Conservation (phyloP, 2,797 vertebrate genomes). For the Pantherophis vulpinus region DNA sequence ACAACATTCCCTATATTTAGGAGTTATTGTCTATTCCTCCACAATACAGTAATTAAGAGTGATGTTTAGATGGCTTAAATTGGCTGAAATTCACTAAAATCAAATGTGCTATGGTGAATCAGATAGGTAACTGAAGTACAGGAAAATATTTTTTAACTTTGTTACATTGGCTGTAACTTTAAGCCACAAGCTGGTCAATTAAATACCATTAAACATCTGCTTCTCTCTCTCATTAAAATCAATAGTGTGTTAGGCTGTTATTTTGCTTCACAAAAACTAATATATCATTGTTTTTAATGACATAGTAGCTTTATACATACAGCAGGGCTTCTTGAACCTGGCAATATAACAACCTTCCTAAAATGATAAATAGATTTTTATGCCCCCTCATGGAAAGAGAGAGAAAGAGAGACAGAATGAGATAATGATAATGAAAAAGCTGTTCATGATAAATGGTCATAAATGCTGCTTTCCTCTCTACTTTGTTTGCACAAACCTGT, state of each 20-base stretch:
- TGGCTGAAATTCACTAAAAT: neutral
- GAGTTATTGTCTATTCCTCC: neutral
- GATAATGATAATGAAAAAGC: neutral
- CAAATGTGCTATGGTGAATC: neutral
- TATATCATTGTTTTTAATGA: slow-evolving; percentile 11
- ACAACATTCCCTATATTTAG: neutral
- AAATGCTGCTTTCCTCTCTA: neutral
- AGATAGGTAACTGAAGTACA: neutral
- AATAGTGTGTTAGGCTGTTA: neutral
- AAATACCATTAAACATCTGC: neutral
- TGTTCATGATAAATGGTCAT: neutral
- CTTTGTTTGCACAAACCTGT: neutral
- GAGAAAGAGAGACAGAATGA: neutral
- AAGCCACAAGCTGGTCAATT: neutral
- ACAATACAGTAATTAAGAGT: neutral
- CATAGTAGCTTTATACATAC: slow-evolving; percentile 3
- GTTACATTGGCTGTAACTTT: neutral
- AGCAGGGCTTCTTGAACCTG: neutral
- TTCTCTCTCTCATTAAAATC: neutral
- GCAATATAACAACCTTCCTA: neutral
- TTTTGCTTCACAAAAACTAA: neutral
- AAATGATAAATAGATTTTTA: neutral
- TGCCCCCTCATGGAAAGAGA: neutral
- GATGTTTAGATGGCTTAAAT: neutral
- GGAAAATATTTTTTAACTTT: neutral